phyloP scores from a whole-genome alignment of 2,113 vertebrate species.

The Murina feae region DNA sequence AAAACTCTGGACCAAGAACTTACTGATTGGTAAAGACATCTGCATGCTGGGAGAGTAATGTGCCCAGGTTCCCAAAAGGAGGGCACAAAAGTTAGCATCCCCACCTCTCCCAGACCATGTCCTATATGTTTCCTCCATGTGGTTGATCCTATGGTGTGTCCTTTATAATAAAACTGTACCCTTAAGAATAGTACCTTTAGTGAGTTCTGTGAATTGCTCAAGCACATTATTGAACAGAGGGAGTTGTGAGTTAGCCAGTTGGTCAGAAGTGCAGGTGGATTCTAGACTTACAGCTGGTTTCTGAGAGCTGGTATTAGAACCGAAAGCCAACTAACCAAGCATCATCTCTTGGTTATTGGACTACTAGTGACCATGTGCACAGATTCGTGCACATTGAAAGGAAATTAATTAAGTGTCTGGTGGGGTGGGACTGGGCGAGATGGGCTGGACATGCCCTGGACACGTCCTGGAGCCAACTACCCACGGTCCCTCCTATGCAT shows the following conservation, averaged over 20 bases:
- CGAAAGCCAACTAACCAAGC: background rate
- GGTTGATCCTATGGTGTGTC: background rate
- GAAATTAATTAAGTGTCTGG: too few species aligned
- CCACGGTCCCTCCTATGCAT: too few species aligned
- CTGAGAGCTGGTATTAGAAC: background rate
- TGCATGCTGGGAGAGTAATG: background rate
- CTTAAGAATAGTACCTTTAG: background rate
- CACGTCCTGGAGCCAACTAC: too few species aligned
- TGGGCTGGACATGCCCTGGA: too few species aligned
- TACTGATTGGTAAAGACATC: background rate
- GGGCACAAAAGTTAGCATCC: fast-evolving
- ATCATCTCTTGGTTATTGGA: background rate
- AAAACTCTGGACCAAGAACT: background rate
- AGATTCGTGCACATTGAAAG: too few species aligned
- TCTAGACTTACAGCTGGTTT: background rate
- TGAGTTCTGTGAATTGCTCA: background rate
- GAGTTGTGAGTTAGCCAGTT: background rate
- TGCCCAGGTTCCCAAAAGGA: too few species aligned
- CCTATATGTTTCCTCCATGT: background rate
- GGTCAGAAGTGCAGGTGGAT: background rate
- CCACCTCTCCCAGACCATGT: fast-evolving
- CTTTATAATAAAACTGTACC: background rate
- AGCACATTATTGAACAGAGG: background rate
- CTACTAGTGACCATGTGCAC: background rate
- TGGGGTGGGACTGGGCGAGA: too few species aligned